These are phyloP conservation scores for Globia sparganii DNA, from an alignment of 2,888 invertebrate species.

Conservation along the genomic window DNA sequence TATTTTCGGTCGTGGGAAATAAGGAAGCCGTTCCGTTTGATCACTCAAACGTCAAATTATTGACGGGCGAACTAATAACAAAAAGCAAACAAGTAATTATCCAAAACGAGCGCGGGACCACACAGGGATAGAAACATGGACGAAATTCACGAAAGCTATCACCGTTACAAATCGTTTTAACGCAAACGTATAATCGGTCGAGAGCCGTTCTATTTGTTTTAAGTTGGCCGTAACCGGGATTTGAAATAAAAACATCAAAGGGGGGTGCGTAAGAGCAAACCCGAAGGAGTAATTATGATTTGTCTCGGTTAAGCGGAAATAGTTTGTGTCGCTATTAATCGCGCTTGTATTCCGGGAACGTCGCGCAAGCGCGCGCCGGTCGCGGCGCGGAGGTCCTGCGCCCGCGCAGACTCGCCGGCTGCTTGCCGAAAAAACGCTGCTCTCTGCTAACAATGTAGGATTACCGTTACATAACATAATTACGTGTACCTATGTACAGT, in stretches of 20 bases:
- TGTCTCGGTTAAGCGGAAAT: conserved; percentile 89
- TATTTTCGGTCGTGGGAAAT: conserved; percentile 68
- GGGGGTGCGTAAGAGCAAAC: conserved; percentile 85
- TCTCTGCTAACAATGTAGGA: conserved; percentile 45
- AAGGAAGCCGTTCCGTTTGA: conserved; percentile 74
- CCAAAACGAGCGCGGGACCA: conserved; percentile 80
- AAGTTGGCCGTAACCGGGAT: conserved; percentile 88
- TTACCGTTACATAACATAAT: conserved; percentile 48
- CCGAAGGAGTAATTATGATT: conserved; percentile 89
- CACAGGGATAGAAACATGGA: conserved; percentile 83
- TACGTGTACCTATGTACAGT: conserved; percentile 39
- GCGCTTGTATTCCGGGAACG: conserved; percentile 84
- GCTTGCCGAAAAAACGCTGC: conserved; percentile 46
- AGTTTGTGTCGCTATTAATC: conserved; percentile 89
- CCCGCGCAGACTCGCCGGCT: conserved; percentile 71
- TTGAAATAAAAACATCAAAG: conserved; percentile 90
- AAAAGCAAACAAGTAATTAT: conserved; percentile 79
- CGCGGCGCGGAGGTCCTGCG: conserved; percentile 65
- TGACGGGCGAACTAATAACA: conserved; percentile 75
- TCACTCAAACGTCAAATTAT: conserved; percentile 79
- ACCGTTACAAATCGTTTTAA: conserved; percentile 89
- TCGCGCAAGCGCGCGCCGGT: conserved; percentile 58
- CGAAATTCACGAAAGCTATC: conserved; percentile 87
- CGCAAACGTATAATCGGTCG: conserved; percentile 89
- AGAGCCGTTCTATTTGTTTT: conserved; percentile 89